These are phyloP conservation scores for Liposcelis brunnea DNA, from an alignment of 2,888 invertebrate genomes.

Conservation along the genomic window DNA sequence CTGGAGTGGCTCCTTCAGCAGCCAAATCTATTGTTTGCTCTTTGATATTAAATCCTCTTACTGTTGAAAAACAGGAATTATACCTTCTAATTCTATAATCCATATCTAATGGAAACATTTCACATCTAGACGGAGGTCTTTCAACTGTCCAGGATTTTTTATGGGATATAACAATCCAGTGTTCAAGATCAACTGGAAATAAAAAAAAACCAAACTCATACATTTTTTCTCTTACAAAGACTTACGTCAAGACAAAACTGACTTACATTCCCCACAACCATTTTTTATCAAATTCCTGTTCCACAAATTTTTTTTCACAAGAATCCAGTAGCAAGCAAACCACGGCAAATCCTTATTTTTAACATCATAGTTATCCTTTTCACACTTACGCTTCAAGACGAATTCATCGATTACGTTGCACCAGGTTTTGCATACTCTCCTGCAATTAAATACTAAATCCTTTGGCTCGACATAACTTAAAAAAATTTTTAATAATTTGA, in stretches of 20 bases:
- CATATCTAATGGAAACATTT: not conserved
- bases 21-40: slow-evolving; percentile 21
- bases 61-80: not conserved
- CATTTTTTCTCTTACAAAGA: too few species aligned
- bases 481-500: not conserved
- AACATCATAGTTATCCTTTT: not conserved
- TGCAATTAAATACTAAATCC: not conserved
- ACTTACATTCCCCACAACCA: not conserved
- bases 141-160: slow-evolving; percentile 17
- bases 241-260: too few species aligned
- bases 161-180: slow-evolving; percentile 12
- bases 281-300: slow-evolving; percentile 3
- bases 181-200: not conserved
- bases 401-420: not conserved
- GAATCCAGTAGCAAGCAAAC: not conserved
- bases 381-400: not conserved
- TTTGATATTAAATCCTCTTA: slow-evolving; percentile 13
- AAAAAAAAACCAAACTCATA: too few species aligned
- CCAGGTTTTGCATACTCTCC: slow-evolving; percentile 4
- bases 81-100: slow-evolving; percentile 11
- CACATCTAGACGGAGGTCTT: slow-evolving; percentile 16
- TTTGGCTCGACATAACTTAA: not conserved
- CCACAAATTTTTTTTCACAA: not conserved
- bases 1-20: slow-evolving; percentile 17
- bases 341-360: not conserved